phyloP scores from a whole-genome alignment of 2,888 invertebrate genomes.

The Aricia artaxerxes region DNA sequence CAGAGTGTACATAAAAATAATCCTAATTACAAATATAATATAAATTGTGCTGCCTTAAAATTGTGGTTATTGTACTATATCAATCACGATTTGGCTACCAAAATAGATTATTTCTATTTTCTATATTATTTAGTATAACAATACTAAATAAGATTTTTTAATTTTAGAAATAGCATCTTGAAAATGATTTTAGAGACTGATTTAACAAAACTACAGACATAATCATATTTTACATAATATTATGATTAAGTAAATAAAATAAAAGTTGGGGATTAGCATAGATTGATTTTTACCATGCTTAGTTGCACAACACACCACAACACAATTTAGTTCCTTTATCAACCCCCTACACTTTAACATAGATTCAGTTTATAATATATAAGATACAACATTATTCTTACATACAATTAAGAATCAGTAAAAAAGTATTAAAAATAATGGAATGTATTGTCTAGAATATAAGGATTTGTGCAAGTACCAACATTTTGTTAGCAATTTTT shows the following conservation, averaged over 20 bases:
- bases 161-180: neutral
- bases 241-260: too few relatives aligned
- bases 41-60: conserved; percentile 41
- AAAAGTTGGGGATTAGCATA: too few relatives aligned
- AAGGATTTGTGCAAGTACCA: conserved; percentile 22
- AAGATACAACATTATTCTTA: neutral
- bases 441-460: neutral
- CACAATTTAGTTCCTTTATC: neutral
- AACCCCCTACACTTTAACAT: neutral
- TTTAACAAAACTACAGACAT: neutral
- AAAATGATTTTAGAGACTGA: neutral
- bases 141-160: neutral
- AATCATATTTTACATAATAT: neutral
- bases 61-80: conserved; percentile 52
- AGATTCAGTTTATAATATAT: neutral
- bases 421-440: conserved; percentile 1
- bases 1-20: conserved; percentile 22
- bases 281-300: neutral
- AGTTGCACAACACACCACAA: neutral
- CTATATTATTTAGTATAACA: neutral
- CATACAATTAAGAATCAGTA: neutral
- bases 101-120: conserved; percentile 18
- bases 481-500: neutral
- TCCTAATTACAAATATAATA: conserved; percentile 31
- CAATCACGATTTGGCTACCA: conserved; percentile 34